Evolutionary conservation across 2,797 vertebrate genomes (phyloP), one percentile per base, ranked within the genome.

Genomic region (Gambelia wislizenii): DNA sequence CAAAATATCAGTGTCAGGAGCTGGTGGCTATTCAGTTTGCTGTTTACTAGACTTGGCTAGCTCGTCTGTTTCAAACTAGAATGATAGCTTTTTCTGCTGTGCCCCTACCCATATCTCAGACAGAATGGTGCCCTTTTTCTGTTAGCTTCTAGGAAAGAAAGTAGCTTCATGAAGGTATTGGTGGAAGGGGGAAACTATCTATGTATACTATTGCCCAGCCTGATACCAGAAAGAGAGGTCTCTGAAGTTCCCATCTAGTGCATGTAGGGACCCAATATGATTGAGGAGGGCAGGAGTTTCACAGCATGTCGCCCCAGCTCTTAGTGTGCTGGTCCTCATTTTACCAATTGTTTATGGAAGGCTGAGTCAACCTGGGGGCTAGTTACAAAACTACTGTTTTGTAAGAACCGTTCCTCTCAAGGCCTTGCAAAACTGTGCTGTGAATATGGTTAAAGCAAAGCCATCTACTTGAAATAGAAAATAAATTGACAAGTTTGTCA

Each of bases 1-100:
- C 78, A 82, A 76, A 85, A 77, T 85, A 70, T 64, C 79, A 82
- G 10, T 56, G 49, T 54, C 49, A 33, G 44, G 69, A 36, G n/a
- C 22, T 9, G 5, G 36, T 78, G 52, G 36, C 22, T 69, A 27
- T 52, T 80, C 78, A 42, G 1, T 54, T 56, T 49, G 61, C 36
- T 25, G 59, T 61, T 67, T 36, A 30, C 1, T 47, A 52, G 13
- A 9, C 7, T 59, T 76, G 59, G 70, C 59, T 69, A 49, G 59
- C 78, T 83, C 18, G 1, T 85, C 30, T 77, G 16, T 61, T 59
- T n/a, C 78, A 59, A 70, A 42, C 27, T 56, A 78, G 42, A 18
- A 67, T 22, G 39, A 49, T 33, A 54, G 27, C 77, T 89, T 67
- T 74, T 74, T n/a, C 30, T 81, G 78, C 69, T 89, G 13, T 39